phyloP scores from a whole-genome alignment of 2,797 vertebrate genomes.

The Pachyuromys duprasi region DNA sequence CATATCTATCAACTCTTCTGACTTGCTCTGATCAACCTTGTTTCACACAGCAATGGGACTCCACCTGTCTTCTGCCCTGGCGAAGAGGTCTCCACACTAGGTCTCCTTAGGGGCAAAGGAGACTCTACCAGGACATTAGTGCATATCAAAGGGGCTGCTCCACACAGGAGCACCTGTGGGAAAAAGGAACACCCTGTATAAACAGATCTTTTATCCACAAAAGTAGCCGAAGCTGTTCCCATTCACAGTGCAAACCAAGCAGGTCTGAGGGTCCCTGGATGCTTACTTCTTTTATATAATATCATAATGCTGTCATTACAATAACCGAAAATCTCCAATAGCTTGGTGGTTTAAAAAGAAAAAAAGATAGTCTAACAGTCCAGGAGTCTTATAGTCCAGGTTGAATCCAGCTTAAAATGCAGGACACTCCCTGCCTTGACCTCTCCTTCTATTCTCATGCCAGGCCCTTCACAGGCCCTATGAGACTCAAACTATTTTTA shows the following conservation, averaged over 20 bases:
- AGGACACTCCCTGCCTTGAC: neutral
- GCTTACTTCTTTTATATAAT: neutral
- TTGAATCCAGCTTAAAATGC: too few relatives aligned
- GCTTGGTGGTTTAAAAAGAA: neutral
- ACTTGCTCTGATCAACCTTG: neutral
- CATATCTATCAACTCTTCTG: neutral
- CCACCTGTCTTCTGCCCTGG: neutral
- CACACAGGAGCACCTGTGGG: fast-evolving
- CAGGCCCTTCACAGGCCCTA: neutral
- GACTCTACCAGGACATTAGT: neutral
- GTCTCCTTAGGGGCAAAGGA: fast-evolving
- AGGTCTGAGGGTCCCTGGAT: neutral
- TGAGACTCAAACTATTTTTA: neutral
- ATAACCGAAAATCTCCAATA: neutral
- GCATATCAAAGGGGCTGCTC: too few relatives aligned
- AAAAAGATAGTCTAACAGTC: neutral
- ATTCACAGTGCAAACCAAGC: neutral
- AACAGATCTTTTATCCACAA: neutral
- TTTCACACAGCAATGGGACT: neutral
- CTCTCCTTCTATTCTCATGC: neutral
- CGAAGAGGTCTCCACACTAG: fast-evolving
- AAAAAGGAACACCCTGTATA: neutral
- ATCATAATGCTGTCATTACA: neutral
- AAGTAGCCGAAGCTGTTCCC: neutral
- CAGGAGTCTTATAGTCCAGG: neutral